Evolutionary conservation across 2,113 vertebrate species (phyloP).

Genomic region (Hyperopisus bebe): DNA sequence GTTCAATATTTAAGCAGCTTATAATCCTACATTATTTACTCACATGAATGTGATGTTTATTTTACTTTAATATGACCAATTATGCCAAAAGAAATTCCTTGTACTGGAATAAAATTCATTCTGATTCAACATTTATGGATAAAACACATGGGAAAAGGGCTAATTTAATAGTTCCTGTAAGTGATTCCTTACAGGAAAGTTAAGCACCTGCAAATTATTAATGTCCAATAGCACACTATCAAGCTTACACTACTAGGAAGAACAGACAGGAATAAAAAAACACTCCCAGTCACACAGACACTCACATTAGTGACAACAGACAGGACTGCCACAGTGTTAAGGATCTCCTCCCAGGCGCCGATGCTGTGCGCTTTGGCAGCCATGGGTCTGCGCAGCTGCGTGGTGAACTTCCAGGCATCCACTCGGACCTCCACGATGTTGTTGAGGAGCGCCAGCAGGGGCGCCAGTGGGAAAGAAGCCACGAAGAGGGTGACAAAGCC

Average conservation of each 20-base stretch:
- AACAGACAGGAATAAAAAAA: not conserved
- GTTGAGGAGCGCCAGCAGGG: slow-evolving; percentile 89
- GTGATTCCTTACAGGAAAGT: not conserved
- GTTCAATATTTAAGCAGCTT: not conserved
- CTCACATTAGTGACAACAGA: slow-evolving; percentile 89
- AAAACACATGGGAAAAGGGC: not conserved
- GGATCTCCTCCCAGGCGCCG: slow-evolving; percentile 93
- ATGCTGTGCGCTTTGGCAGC: slow-evolving; percentile 91
- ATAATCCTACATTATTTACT: not conserved
- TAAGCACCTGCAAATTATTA: not conserved
- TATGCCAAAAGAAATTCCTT: not conserved
- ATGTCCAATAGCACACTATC: not conserved
- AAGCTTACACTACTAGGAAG: not conserved
- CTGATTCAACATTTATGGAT: not conserved
- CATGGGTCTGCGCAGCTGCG: slow-evolving; percentile 86
- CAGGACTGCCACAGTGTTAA: slow-evolving; percentile 73
- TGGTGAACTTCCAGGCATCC: slow-evolving; percentile 88
- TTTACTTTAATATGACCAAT: not conserved
- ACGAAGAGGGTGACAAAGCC: slow-evolving; percentile 96
- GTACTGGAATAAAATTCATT: not conserved
- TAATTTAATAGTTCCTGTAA: not conserved
- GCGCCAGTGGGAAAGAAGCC: slow-evolving; percentile 94
- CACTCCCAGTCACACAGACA: not conserved
- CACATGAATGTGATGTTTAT: not conserved
- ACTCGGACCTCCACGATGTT: slow-evolving; percentile 83